phyloP scores from a whole-genome alignment of 2,113 vertebrate genomes.

The Pipra filicauda region DNA sequence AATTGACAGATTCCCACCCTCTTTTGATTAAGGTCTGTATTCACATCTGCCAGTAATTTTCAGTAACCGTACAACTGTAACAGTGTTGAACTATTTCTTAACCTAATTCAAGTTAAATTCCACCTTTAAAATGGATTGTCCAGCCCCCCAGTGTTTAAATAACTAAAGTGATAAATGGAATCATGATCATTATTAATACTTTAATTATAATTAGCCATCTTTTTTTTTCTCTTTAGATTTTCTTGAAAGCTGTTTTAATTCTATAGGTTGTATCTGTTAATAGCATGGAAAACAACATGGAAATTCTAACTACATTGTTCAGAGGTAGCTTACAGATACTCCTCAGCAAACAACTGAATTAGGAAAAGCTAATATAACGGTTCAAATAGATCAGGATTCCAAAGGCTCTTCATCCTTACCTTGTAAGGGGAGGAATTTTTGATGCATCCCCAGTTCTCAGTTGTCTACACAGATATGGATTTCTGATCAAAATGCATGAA shows the following conservation, averaged over 20 bases:
- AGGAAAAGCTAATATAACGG: not conserved
- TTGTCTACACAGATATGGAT: not conserved
- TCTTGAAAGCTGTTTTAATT: not conserved
- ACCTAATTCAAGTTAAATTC: not conserved
- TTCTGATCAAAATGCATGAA: not conserved
- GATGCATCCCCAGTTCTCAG: not conserved
- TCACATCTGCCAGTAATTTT: not conserved
- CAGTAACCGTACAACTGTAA: accelerated
- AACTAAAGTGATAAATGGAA: not conserved
- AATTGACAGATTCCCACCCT: not conserved
- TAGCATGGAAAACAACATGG: not conserved
- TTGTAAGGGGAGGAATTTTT: not conserved
- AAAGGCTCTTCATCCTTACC: not conserved
- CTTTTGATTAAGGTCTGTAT: not conserved
- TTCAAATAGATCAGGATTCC: not conserved
- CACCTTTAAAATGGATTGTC: not conserved
- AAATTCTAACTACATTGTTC: not conserved
- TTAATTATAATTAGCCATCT: not conserved
- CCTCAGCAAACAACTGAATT: not conserved
- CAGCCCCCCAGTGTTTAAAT: not conserved
- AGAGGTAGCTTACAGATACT: not conserved
- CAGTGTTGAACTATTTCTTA: not conserved
- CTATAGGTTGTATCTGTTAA: not conserved
- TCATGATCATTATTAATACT: not conserved
- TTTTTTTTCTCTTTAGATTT: not conserved